These are phyloP conservation scores for Venustoraphidia nigricollis DNA, from an alignment of 2,888 invertebrate genomes.

Conservation along the genomic window DNA sequence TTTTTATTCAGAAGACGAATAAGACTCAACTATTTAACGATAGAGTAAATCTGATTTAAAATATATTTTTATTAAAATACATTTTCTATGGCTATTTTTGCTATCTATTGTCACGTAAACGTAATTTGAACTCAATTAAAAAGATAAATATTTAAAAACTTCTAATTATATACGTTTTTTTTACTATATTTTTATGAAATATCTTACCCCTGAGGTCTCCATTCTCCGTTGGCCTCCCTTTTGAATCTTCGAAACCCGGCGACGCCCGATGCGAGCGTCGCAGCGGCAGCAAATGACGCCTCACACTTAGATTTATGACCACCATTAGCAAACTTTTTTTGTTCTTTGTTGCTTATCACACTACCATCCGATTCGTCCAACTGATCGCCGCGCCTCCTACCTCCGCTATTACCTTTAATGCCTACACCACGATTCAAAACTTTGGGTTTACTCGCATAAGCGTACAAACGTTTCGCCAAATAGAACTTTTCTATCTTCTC, in stretches of 20 bases:
- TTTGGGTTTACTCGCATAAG: slow-evolving; percentile 48
- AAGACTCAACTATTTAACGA: too few species aligned
- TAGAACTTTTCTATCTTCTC: slow-evolving; percentile 20
- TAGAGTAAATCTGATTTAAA: too few species aligned
- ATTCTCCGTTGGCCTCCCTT: slow-evolving; percentile 1
- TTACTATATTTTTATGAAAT: too few species aligned
- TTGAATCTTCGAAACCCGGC: slow-evolving; percentile 11
- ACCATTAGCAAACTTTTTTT: background rate
- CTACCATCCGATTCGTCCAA: slow-evolving; percentile 7
- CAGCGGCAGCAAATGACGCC: slow-evolving; percentile 24
- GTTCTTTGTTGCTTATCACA: slow-evolving; percentile 5
- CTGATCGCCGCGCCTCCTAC: slow-evolving; percentile 13
- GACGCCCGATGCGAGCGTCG: slow-evolving; percentile 19
- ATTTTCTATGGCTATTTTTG: too few species aligned
- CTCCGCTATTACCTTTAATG: slow-evolving; percentile 13
- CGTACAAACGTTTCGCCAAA: slow-evolving; percentile 36
- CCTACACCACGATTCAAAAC: slow-evolving; percentile 23
- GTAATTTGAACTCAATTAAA: too few species aligned
- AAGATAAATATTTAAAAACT: too few species aligned
- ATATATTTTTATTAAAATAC: too few species aligned
- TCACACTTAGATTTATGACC: slow-evolving; percentile 24
- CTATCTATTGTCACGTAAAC: too few species aligned
- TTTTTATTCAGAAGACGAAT: too few species aligned
- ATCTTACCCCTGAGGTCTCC: background rate
- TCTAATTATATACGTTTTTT: too few species aligned